Conservation (phyloP, 2,797 vertebrate genomes). For the Enteromius paludinosus region DNA sequence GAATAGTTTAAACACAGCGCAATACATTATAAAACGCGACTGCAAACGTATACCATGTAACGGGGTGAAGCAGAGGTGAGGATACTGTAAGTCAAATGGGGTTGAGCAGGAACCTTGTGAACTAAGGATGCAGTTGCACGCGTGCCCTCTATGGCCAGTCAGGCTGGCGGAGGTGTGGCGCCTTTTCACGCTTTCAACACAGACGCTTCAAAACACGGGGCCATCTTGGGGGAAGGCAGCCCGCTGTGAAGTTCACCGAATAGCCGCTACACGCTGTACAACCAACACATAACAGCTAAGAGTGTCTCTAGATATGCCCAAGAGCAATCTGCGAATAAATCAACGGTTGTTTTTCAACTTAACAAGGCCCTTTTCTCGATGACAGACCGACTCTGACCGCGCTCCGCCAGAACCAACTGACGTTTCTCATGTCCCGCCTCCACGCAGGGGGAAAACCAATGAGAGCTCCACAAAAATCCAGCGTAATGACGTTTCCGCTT, state of each 20-base stretch:
- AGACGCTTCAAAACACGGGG: conserved; percentile 52
- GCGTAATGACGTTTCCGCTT: conserved; percentile 55
- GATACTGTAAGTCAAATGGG: background rate
- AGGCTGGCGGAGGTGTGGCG: conserved; percentile 45
- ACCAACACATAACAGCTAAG: background rate
- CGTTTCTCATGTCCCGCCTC: conserved; percentile 57
- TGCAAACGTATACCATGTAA: background rate
- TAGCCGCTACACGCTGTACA: background rate
- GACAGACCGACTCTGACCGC: conserved; percentile 51
- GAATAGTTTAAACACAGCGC: background rate
- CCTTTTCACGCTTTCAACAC: conserved; percentile 46
- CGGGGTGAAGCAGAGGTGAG: background rate
- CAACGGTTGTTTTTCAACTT: conserved; percentile 43
- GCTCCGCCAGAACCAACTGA: conserved; percentile 52
- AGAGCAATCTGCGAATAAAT: background rate
- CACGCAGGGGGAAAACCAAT: conserved; percentile 42
- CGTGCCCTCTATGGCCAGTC: conserved; percentile 41
- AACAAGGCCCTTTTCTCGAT: conserved; percentile 40
- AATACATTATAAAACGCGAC: background rate
- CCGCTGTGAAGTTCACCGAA: conserved; percentile 30
- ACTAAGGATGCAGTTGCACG: conserved; percentile 19
- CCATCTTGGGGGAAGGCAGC: conserved; percentile 55
- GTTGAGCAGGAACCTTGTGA: background rate
- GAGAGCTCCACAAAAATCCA: background rate
- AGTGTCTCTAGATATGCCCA: background rate